These are phyloP conservation scores for Oreamnos americanus DNA, from an alignment of 2,113 vertebrate species.

Conservation along the genomic window DNA sequence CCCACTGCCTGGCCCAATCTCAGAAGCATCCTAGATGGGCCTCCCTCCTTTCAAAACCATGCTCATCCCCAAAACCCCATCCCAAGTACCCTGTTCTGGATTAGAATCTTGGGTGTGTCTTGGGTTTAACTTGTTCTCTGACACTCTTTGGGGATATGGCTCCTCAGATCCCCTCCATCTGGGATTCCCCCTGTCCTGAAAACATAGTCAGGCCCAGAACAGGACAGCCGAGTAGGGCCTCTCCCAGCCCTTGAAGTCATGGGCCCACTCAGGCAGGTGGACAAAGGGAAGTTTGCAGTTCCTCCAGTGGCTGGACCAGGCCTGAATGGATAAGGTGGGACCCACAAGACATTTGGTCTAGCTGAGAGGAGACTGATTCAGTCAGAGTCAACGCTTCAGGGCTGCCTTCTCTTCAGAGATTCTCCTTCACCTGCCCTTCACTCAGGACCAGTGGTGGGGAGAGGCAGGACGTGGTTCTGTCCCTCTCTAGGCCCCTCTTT, in stretches of 20 bases:
- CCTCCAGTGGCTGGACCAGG: not conserved
- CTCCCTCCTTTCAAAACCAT: not conserved
- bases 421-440: rapidly evolving
- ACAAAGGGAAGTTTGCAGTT: not conserved
- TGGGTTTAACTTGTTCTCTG: not conserved
- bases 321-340: not conserved
- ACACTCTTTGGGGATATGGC: not conserved
- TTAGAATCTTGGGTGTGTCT: not conserved
- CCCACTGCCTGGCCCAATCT: rapidly evolving
- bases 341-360: not conserved
- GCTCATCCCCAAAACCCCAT: not conserved
- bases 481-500: rapidly evolving
- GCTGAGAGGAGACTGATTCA: not conserved
- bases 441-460: too few relatives aligned
- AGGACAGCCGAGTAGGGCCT: not conserved
- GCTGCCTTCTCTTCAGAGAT: not conserved
- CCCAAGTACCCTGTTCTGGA: not conserved
- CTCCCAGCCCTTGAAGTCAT: not conserved
- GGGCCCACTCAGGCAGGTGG: not conserved
- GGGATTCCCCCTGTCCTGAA: not conserved
- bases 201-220: not conserved
- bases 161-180: not conserved
- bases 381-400: too few relatives aligned
- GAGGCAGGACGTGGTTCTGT: rapidly evolving
- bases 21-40: not conserved